phyloP scores from a whole-genome alignment of 2,888 invertebrate species.

The Therioaphis trifolii region DNA sequence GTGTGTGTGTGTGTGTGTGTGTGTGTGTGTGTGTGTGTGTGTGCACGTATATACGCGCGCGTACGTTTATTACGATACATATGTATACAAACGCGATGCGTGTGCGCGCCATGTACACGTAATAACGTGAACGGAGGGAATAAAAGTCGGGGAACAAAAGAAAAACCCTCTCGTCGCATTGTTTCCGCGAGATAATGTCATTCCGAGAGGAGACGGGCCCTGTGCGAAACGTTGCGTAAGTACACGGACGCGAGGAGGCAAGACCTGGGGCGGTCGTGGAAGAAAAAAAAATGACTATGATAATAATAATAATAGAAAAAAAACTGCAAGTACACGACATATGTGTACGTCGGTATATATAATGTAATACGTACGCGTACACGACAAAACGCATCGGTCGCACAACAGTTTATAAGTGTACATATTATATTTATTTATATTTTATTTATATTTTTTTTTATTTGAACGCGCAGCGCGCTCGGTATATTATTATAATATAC shows the following conservation, averaged over 20 bases:
- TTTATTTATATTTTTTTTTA: too few species aligned
- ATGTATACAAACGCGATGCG: too few species aligned
- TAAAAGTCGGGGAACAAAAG: slow-evolving; percentile 2
- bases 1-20: too few species aligned
- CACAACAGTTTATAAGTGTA: neutral
- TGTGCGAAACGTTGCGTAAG: slow-evolving; percentile 8
- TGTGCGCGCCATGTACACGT: too few species aligned
- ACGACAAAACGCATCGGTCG: neutral
- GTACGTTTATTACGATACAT: too few species aligned
- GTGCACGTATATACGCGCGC: too few species aligned
- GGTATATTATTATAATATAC: neutral
- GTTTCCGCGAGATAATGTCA: slow-evolving; percentile 22
- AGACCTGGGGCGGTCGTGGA: neutral
- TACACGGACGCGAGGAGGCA: neutral
- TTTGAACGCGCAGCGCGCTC: too few species aligned
- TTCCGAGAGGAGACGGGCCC: slow-evolving; percentile 20
- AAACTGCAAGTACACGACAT: neutral
- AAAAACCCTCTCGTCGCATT: slow-evolving; percentile 26
- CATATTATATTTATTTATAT: too few species aligned
- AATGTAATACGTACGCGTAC: neutral
- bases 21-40: too few species aligned
- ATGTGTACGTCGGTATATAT: neutral
- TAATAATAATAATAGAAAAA: too few species aligned
- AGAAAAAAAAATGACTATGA: neutral
- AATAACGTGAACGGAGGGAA: neutral